Conservation (phyloP, 1,140 invertebrate species). For the Argopecten irradians region DNA sequence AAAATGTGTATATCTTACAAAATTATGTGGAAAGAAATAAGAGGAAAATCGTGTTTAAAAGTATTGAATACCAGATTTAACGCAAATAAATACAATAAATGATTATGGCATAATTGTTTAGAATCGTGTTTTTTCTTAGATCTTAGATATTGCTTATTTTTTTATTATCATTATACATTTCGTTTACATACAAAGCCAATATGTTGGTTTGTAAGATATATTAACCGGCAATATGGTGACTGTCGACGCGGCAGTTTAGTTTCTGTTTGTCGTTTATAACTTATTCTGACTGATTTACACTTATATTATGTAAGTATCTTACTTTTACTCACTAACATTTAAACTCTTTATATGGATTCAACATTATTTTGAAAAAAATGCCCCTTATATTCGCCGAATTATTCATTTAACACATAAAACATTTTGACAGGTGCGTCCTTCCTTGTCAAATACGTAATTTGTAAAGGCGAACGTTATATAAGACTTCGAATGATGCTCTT, state of each 20-base stretch:
- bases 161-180: background rate
- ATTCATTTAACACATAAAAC: background rate
- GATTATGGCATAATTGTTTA: too few species aligned
- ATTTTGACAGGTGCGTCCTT: background rate
- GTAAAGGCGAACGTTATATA: too few species aligned
- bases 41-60: background rate
- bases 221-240: background rate
- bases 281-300: background rate
- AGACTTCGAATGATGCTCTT: too few species aligned
- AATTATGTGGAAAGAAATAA: background rate
- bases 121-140: too few species aligned
- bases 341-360: background rate
- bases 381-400: background rate
- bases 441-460: background rate
- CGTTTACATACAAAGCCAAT: background rate
- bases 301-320: background rate
- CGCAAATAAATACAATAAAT: too few species aligned
- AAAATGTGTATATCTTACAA: background rate
- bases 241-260: slow-evolving; percentile 14
- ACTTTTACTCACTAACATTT: background rate
- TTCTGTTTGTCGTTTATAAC: slow-evolving; percentile 11
- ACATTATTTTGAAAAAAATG: background rate
- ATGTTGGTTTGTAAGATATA: background rate
- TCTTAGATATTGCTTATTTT: too few species aligned
- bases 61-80: too few species aligned